phyloP scores from a whole-genome alignment of 2,888 invertebrate species.

The Dasypogon diadema region DNA sequence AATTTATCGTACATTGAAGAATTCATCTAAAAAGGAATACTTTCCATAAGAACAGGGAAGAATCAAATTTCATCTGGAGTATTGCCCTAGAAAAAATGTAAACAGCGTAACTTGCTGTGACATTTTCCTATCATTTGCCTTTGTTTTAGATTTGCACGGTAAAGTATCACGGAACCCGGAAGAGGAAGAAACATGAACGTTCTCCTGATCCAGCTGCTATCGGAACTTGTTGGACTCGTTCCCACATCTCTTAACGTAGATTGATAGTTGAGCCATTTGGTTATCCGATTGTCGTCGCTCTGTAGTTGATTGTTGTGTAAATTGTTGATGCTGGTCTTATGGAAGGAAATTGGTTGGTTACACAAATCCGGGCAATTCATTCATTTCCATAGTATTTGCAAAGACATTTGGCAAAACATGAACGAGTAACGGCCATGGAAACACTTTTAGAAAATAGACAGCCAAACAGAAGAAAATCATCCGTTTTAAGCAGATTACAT shows the following conservation, averaged over 20 bases:
- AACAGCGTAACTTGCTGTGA: not conserved
- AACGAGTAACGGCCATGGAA: not conserved
- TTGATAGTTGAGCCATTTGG: conserved; percentile 44
- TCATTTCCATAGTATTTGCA: conserved; percentile 8
- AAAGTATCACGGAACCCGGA: conserved; percentile 17
- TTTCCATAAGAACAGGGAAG: too few relatives aligned
- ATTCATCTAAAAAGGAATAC: too few relatives aligned
- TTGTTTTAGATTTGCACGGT: conserved; percentile 16
- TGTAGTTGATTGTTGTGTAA: conserved; percentile 46
- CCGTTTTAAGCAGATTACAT: conserved; percentile 35
- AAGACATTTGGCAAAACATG: conserved; percentile 37
- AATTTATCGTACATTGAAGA: too few relatives aligned
- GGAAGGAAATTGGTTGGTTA: conserved; percentile 42
- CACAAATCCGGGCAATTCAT: conserved; percentile 41
- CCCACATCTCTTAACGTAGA: conserved; percentile 33
- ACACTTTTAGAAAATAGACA: conserved; percentile 16
- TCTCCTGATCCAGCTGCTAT: not conserved
- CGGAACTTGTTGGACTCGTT: conserved; percentile 37
- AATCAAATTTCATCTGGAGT: too few relatives aligned
- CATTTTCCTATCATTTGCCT: not conserved
- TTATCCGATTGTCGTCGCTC: conserved; percentile 43
- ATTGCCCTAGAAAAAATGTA: too few relatives aligned
- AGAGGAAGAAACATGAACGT: conserved; percentile 25
- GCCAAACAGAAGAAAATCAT: conserved; percentile 23
- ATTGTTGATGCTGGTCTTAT: conserved; percentile 48